A percentile compares a stretch with the other conserved stretches of the same genome.
Conservation (phyloP, 2,113 vertebrate species). For the Serilophus lunatus region DNA sequence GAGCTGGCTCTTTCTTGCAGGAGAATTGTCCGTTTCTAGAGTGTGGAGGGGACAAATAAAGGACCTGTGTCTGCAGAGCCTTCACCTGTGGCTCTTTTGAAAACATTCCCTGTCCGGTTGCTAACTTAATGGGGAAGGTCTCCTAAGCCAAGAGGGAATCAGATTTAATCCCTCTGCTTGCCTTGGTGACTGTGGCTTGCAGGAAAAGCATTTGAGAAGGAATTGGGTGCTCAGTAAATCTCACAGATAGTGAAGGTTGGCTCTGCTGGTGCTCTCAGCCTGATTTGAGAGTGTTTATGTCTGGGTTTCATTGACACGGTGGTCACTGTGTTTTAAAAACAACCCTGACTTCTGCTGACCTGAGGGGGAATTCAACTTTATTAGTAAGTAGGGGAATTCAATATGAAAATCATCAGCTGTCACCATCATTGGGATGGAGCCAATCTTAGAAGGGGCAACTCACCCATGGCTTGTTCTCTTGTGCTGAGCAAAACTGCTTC, state of each 20-base stretch:
- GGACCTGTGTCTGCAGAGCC: neutral
- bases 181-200: neutral
- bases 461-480: neutral
- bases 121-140: neutral
- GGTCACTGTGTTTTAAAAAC: neutral
- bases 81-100: neutral
- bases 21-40: neutral
- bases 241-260: neutral
- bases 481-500: neutral
- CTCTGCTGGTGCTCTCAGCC: neutral
- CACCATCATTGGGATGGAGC: rapidly evolving
- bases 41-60: neutral
- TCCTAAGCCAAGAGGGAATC: neutral
- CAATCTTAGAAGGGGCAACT: neutral
- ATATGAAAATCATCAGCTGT: neutral
- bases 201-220: neutral
- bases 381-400: neutral
- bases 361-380: neutral
- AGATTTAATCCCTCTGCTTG: neutral
- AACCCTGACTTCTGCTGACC: neutral
- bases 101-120: neutral
- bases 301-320: neutral
- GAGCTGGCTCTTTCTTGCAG: neutral
- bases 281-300: neutral
- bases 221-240: neutral